A percentile compares a stretch with the other conserved stretches of the same genome.
phyloP scores from a whole-genome alignment of 2,797 vertebrate genomes.

The Eidolon dupreanum region DNA sequence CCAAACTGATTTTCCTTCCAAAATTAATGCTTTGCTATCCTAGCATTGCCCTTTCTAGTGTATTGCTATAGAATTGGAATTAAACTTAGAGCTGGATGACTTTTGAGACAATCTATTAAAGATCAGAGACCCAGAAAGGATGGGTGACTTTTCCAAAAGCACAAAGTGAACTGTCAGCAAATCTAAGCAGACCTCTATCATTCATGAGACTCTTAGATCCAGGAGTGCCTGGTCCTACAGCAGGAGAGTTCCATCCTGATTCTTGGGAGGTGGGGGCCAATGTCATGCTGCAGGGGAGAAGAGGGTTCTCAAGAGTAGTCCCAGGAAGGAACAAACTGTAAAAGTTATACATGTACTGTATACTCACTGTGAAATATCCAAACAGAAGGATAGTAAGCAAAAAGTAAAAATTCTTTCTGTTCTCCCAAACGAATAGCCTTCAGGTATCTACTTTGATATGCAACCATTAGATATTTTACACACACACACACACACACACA shows the following conservation, averaged over 20 bases:
- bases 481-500: fast-evolving
- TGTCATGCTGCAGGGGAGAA: not conserved
- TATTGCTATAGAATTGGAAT: not conserved
- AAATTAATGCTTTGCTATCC: not conserved
- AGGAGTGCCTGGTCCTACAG: not conserved
- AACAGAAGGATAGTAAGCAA: not conserved
- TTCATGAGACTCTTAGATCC: not conserved
- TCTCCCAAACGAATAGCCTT: not conserved
- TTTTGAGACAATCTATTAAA: not conserved
- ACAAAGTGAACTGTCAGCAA: not conserved
- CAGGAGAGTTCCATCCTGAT: not conserved
- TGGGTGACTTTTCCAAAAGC: not conserved
- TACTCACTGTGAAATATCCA: not conserved
- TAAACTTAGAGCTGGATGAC: not conserved
- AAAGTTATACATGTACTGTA: not conserved
- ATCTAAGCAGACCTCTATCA: not conserved
- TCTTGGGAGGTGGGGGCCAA: not conserved
- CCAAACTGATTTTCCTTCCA: not conserved
- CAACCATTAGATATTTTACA: not conserved
- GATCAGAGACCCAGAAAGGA: not conserved
- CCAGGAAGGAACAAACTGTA: not conserved
- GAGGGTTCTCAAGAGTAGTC: not conserved
- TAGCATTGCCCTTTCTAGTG: not conserved
- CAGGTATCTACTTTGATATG: not conserved
- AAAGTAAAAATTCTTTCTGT: not conserved